Conservation (phyloP, 2,797 vertebrate species). For the Arrhamphus sclerolepis region DNA sequence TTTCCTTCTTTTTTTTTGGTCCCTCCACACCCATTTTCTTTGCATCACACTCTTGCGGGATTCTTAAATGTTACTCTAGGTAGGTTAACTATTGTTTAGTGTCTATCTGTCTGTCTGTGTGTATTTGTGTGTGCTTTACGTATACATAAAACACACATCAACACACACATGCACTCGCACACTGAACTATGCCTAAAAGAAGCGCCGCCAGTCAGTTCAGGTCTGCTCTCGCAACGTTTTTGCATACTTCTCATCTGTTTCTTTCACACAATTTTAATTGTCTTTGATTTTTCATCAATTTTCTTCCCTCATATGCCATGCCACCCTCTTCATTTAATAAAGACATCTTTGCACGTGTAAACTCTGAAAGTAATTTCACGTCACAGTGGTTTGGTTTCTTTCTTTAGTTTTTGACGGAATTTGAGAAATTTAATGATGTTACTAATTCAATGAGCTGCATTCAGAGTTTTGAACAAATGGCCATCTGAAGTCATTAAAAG, state of each 20-base stretch:
- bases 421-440: conserved; percentile 14
- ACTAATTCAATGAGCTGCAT: conserved; percentile 25
- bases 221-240: conserved; percentile 56
- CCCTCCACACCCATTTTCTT: conserved; percentile 79
- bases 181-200: conserved; percentile 64
- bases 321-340: conserved; percentile 15
- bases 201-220: conserved; percentile 43
- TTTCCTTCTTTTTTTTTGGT: conserved; percentile 75
- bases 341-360: conserved; percentile 30
- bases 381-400: not conserved
- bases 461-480: conserved; percentile 25
- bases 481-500: conserved; percentile 38
- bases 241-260: conserved; percentile 43
- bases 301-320: conserved; percentile 13
- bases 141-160: conserved; percentile 84
- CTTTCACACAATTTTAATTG: conserved; percentile 60
- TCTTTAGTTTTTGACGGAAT: not conserved
- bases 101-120: conserved; percentile 85
- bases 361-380: not conserved
- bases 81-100: conserved; percentile 86
- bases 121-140: conserved; percentile 84
- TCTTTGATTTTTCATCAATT: conserved; percentile 26
- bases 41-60: conserved; percentile 83
- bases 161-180: conserved; percentile 79
- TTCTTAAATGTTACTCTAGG: conserved; percentile 86